Evolutionary conservation across 92 coral and sea anemone genomes (phyloP), one percentile per base, ranked within the genome.

Genomic region (Hydrozoanthus gracilis): DNA sequence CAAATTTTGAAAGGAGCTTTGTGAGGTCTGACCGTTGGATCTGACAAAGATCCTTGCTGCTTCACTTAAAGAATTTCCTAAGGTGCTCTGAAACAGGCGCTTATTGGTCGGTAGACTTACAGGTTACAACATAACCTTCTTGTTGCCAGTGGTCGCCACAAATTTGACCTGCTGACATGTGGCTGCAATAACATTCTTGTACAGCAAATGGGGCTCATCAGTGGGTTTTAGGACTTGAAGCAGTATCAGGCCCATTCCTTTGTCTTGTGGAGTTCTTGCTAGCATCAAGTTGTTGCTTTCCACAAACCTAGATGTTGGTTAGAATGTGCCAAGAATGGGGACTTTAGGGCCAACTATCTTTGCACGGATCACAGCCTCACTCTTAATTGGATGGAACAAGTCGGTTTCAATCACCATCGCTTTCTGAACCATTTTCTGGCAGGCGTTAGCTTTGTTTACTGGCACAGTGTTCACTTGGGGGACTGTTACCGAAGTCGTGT

Each of bases 141-240:
- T 15, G 11, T 3, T 50, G 27, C 55, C 86, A 39, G 74, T 12
- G 20, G 74, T 52, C 50, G 47, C 52, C 9, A 82, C 51, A 45
- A 51, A 17, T 50, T 44, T 56, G 52, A 58, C 91, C 13, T 89
- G 94, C 64, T 91, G 90, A 13, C 91, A 91, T 60, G 76, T 76
- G 71, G 94, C 94, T 20, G 92, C 90, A 17, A 89, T 69, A 14
- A 88, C 83, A 87, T 86, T 86, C 87, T 71, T 78, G 51, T 78
- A 89, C 74, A 87, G 61, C 50, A 78, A 87, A 9, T 76, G 67
- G 44, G 91, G 88, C 12, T 51, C 67, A 51, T 89, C 89, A 4
- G 95, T 45, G 55, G 87, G 95, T 88, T 86, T 92, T 1, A 89
- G 88, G 64, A 86, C 83, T 45, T 86, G 49, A 3, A 89, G 70